Evolutionary conservation across 2,113 vertebrate genomes (phyloP), one percentile per base, ranked within the genome.

Genomic region (Bucco capensis): DNA sequence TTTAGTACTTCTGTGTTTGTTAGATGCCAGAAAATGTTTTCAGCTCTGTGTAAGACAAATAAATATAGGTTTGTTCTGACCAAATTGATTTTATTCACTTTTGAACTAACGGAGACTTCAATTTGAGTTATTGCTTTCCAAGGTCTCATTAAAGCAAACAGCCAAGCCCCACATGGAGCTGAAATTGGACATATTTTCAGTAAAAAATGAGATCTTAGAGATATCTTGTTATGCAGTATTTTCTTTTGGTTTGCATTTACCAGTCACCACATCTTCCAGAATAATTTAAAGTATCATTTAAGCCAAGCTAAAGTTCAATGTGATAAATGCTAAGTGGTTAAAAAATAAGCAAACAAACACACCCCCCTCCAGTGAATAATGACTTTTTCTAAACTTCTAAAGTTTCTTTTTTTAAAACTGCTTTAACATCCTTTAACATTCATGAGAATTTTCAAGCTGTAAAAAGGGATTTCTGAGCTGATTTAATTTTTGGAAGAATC

Each of bases 21-120:
- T 56, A 72, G 44, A 60, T 53, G 50, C 19, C 72, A 87, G 27
- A 90, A 88, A 81, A 77, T 3, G 16, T 9, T 67, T 88, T n/a
- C 22, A 71, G 42, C 24, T 71, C 51, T 40, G 37, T 49, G 40
- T 49, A 35, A 86, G 73, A 60, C 23, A 77, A 83, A 81, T 37
- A 83, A 86, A 71, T 51, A 42, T 4, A 51, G 17, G 38, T 28
- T 49, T 84, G 27, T 49, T 44, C 24, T 65, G 37, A 67, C 19
- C 72, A 91, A 88, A 62, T 12, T 38, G 19, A 77, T 83, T 91
- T 77, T 76, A 64, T 74, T 89, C 56, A 76, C 56, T 95, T 89
- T 54, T 74, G 35, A 89, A 80, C n/a, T 47, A 42, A 62, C 47
- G 72, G 10, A 85, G 38, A 62, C 75, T 88, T 83, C 74, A 62